phyloP scores from a whole-genome alignment of 30 jellyfish, hydroid and myxozoan species.

The Clytia hemisphaerica region DNA sequence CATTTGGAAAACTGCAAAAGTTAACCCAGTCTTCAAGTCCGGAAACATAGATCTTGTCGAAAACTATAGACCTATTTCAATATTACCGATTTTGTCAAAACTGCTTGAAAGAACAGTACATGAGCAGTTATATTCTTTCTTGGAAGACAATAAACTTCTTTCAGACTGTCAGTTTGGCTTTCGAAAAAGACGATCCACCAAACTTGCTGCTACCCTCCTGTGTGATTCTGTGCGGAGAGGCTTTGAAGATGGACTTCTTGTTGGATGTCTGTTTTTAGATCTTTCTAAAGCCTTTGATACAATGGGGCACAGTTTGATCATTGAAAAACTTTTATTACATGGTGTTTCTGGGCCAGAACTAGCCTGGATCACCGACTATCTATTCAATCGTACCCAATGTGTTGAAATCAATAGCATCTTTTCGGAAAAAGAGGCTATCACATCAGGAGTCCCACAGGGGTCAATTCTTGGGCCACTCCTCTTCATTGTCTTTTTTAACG shows the following conservation, averaged over 20 bases:
- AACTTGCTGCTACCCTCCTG: conserved; percentile 41
- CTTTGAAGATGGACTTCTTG: conserved; percentile 48
- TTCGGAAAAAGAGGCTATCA: no score
- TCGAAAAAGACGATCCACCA: conserved; percentile 46
- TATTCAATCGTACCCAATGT: conserved; percentile 39
- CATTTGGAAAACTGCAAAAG: conserved; percentile 49
- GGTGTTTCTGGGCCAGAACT: no score
- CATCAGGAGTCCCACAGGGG: not conserved
- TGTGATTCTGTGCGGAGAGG: conserved; percentile 44
- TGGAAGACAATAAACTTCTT: conserved; percentile 45
- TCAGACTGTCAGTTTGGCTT: conserved; percentile 60
- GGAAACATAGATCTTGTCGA: conserved; percentile 21
- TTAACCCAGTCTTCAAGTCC: conserved; percentile 24
- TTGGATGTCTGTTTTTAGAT: conserved; percentile 59
- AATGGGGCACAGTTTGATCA: conserved; percentile 37
- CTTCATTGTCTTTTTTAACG: not conserved
- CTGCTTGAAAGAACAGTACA: conserved; percentile 41
- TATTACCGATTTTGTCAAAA: conserved; percentile 53
- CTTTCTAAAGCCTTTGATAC: no score
- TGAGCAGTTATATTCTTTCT: conserved; percentile 51
- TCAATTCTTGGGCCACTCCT: no score
- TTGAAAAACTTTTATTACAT: conserved; percentile 32
- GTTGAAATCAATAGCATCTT: not conserved
- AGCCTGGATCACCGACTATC: conserved; percentile 60
- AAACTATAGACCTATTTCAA: conserved; percentile 67